Evolutionary conservation across 2,113 vertebrate genomes (phyloP).

Genomic region (Centropus unirufus): DNA sequence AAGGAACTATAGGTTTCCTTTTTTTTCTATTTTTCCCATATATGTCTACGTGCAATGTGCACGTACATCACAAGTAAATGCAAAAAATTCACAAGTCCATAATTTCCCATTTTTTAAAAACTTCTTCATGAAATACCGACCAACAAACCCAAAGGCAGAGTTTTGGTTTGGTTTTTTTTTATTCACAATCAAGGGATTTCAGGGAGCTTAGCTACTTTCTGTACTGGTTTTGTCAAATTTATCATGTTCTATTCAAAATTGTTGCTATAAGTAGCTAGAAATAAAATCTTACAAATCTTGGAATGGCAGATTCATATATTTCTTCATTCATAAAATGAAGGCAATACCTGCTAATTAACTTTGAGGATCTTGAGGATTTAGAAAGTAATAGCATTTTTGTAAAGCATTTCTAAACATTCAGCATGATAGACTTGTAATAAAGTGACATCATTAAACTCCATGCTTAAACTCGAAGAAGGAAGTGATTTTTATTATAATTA

Average conservation of each 20-base stretch:
- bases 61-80: not conserved
- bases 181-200: not conserved
- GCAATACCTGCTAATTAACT: not conserved
- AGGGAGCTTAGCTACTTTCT: not conserved
- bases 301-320: not conserved
- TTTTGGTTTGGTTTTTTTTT: not conserved
- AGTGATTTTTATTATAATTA: not conserved
- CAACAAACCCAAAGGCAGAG: not conserved
- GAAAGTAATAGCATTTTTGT: not conserved
- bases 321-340: not conserved
- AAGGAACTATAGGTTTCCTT: not conserved
- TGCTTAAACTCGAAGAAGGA: not conserved
- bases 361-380: not conserved
- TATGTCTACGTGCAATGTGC: not conserved
- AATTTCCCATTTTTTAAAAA: not conserved
- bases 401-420: not conserved
- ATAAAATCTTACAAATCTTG: not conserved
- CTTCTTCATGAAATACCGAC: not conserved
- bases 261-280: not conserved
- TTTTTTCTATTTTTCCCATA: not conserved
- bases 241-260: not conserved
- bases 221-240: not conserved
- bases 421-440: not conserved
- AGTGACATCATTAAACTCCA: not conserved
- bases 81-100: not conserved